Conservation (phyloP, 2,797 vertebrate species). For the Lophura swinhoii region DNA sequence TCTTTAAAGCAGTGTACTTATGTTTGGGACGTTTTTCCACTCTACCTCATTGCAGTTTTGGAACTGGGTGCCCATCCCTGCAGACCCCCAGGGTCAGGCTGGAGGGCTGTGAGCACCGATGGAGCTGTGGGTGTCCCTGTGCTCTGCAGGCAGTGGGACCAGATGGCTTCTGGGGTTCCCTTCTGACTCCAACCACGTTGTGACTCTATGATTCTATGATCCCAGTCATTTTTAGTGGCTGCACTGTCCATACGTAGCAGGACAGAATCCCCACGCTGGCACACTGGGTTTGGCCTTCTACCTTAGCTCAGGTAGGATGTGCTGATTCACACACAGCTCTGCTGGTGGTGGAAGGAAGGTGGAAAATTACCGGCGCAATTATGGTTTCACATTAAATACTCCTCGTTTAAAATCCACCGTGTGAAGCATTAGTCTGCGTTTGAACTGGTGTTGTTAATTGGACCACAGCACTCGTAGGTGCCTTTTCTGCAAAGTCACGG, state of each 20-base stretch:
- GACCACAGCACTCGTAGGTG: conserved; percentile 26
- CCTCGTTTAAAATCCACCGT: neutral
- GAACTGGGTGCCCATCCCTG: too few species aligned
- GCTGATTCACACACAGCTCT: neutral
- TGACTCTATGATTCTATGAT: too few species aligned
- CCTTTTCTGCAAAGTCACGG: conserved; percentile 26
- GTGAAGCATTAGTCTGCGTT: conserved; percentile 52
- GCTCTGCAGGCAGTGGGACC: too few species aligned
- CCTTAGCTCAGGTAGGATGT: neutral
- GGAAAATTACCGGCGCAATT: conserved; percentile 51
- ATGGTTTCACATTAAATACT: conserved; percentile 52
- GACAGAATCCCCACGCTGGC: neutral
- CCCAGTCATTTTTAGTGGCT: neutral
- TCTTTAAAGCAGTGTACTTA: neutral
- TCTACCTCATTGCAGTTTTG: neutral
- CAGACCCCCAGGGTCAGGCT: too few species aligned
- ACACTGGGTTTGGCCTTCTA: neutral
- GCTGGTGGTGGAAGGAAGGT: neutral
- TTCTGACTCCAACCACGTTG: too few species aligned
- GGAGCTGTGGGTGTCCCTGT: too few species aligned
- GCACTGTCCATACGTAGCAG: neutral
- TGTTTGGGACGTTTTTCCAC: neutral
- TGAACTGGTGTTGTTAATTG: conserved; percentile 56
- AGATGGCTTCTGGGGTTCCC: too few species aligned
- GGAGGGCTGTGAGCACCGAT: too few species aligned